A percentile compares a stretch with the other conserved stretches of the same genome.
These are phyloP conservation scores for Heliopora coerulea DNA, from an alignment of 92 coral and sea anemone species.

Conservation along the genomic window DNA sequence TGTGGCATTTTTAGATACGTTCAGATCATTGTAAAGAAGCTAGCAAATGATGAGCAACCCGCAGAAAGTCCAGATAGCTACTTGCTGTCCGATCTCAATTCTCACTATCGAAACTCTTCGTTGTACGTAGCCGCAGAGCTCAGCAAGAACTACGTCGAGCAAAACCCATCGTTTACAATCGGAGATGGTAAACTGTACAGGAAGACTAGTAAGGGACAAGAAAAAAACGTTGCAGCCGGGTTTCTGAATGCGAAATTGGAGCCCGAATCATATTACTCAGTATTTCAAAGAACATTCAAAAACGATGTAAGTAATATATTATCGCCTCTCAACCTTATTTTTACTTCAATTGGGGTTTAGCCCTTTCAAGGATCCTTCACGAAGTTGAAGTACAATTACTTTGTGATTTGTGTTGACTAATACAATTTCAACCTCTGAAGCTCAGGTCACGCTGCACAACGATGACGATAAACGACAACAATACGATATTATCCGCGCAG, in stretches of 20 bases:
- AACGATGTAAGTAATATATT: conserved; percentile 2
- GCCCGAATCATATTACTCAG: conserved; percentile 17
- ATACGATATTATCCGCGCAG: too few relatives aligned
- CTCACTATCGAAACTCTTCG: background rate
- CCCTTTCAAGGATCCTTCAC: too few relatives aligned
- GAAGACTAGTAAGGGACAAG: background rate
- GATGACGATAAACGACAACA: too few relatives aligned
- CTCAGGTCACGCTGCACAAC: too few relatives aligned
- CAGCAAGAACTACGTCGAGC: background rate
- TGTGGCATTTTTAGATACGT: too few relatives aligned
- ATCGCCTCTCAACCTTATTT: too few relatives aligned
- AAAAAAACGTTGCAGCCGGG: background rate
- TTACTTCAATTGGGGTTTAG: background rate
- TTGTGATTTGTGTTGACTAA: too few relatives aligned
- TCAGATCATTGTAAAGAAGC: background rate
- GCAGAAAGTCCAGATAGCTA: background rate
- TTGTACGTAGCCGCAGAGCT: conserved; percentile 18
- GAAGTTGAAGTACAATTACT: too few relatives aligned
- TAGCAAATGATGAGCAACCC: background rate
- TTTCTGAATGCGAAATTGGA: conserved; percentile 11
- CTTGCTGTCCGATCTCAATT: background rate
- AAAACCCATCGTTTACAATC: conserved; percentile 3
- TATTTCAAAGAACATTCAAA: conserved; percentile 21
- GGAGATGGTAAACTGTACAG: conserved; percentile 17
- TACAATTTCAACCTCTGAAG: too few relatives aligned